phyloP scores from a whole-genome alignment of 2,888 invertebrate genomes.

The Cantharis flavilabris region DNA sequence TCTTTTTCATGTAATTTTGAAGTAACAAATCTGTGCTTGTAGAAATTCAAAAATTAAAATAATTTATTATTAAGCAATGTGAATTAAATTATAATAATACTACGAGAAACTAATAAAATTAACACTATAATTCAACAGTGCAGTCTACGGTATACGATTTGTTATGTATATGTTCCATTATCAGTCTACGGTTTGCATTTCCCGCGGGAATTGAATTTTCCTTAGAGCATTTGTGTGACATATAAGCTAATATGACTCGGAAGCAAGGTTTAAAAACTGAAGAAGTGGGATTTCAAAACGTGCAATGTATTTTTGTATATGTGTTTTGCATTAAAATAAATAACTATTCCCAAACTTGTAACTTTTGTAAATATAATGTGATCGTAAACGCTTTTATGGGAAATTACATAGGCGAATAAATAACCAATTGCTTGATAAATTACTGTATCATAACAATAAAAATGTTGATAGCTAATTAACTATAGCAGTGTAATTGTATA shows the following conservation, averaged over 20 bases:
- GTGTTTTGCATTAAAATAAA: too few relatives aligned
- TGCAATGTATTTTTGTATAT: not conserved
- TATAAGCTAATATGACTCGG: not conserved
- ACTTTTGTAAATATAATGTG: not conserved
- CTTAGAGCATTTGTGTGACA: not conserved
- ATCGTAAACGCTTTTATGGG: not conserved
- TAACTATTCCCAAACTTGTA: too few relatives aligned
- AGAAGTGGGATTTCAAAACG: not conserved
- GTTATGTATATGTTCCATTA: not conserved
- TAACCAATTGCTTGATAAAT: not conserved
- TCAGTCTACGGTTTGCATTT: not conserved
- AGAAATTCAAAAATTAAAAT: not conserved
- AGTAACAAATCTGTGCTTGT: not conserved
- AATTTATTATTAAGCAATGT: not conserved
- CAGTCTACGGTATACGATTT: not conserved
- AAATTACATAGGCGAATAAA: not conserved
- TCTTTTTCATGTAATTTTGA: not conserved
- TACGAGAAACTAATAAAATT: not conserved
- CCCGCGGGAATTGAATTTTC: not conserved
- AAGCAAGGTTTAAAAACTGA: not conserved
- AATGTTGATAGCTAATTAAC: not conserved
- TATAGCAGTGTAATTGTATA: not conserved
- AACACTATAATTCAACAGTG: not conserved
- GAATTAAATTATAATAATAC: not conserved
- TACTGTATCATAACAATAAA: not conserved